Base-by-base conservation (phyloP, 1,140 invertebrate genomes). In the Cataglyphis hispanica region DNA sequence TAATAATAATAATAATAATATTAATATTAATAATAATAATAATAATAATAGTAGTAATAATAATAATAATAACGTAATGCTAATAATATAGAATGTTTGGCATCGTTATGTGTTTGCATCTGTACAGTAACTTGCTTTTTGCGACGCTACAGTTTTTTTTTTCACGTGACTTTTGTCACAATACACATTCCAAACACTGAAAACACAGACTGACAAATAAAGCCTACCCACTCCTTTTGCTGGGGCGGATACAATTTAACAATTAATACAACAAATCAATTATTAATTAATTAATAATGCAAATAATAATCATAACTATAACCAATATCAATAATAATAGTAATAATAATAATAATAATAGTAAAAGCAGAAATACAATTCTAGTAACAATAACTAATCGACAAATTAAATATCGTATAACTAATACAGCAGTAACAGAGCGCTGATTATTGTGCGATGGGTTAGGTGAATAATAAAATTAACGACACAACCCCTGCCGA, bases 81-180 rank as follows among this genome's bases (percentile, higher is more conserved):
- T 80, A 92, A 91, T 93, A 93, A 93, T 91, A 91, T 93, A 87
- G 93, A 92, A 93, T 92, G 93, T 94, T 94, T 94, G 93, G 93
- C 92, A 94, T 94, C 92, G 93, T 93, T 94, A 93, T 93, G 90
- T 91, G 90, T 91, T 93, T 89, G 90, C 88, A 69, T 94, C 91
- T 93, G 91, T 94, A 94, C 93, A 94, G 91, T 92, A 85, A 80
- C 90, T 61, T 60, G 58, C 25, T 70, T 63, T 7, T 60, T 87
- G 58, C 87, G 87, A 67, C 66, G 80, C 74, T 50, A 84, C 77
- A 89, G 53, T 40, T 72, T 83, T 67, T 74, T 85, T 80, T 84
- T 88, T 88, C 69, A 13, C n/a, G 25, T 11, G 61, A 8, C 5
- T 37, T 66, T 7, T 34, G 72, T 76, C 85, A 77, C 34, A 19